phyloP scores from a whole-genome alignment of 2,797 vertebrate species.

The Huso huso region DNA sequence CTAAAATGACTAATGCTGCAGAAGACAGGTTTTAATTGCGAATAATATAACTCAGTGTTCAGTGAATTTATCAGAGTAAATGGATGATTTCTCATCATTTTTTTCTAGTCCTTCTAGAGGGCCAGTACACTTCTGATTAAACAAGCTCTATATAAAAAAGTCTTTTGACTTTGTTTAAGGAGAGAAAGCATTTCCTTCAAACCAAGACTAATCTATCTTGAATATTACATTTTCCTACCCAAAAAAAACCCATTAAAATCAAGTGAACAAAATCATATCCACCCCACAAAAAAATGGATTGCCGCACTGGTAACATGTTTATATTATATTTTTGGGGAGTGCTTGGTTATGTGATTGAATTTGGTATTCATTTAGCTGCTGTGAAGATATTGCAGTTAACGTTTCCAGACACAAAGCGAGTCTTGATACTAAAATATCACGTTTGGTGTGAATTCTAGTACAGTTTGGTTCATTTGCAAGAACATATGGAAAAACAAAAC shows the following conservation, averaged over 20 bases:
- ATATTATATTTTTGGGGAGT: too few species aligned
- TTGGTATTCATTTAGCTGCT: too few species aligned
- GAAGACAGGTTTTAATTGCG: constrained; percentile 70
- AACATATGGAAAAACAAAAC: too few species aligned
- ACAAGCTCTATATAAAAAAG: constrained; percentile 23
- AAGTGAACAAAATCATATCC: too few species aligned
- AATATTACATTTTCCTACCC: constrained; percentile 6
- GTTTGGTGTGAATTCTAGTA: too few species aligned
- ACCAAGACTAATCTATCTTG: constrained; percentile 8
- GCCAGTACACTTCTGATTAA: constrained; percentile 25
- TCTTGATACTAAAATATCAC: too few species aligned
- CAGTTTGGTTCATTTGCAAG: too few species aligned
- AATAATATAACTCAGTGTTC: constrained; percentile 66
- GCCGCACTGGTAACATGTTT: too few species aligned
- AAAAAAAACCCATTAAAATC: background rate
- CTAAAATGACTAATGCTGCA: constrained; percentile 67
- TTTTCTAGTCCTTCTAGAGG: constrained; percentile 26
- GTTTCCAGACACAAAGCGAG: too few species aligned
- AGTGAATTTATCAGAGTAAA: constrained; percentile 55
- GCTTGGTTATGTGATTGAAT: too few species aligned
- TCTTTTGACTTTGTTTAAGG: constrained; percentile 6
- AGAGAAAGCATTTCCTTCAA: constrained; percentile 23
- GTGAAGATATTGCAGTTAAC: too few species aligned
- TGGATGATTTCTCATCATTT: constrained; percentile 46
- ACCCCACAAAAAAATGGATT: too few species aligned